Percentiles rank a stretch among this genome's conserved stretches.
phyloP scores from a whole-genome alignment of 2,888 invertebrate genomes.

The Ectemnius cavifrons region DNA sequence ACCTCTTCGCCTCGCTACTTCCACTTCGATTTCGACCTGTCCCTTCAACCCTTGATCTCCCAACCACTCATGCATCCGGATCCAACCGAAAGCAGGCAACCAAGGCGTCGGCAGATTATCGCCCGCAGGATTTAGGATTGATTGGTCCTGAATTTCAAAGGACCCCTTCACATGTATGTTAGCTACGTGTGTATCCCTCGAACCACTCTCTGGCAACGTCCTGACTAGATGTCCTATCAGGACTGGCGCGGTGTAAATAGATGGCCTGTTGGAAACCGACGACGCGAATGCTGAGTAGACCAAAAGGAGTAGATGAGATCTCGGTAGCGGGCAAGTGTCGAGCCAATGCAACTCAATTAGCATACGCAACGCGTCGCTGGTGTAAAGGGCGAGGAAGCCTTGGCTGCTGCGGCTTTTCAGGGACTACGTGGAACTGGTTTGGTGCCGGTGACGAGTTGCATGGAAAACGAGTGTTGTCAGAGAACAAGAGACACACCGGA shows the following conservation, averaged over 20 bases:
- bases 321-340: neutral
- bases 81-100: neutral
- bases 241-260: too few species aligned
- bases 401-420: too few species aligned
- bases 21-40: neutral
- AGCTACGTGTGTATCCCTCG: too few species aligned
- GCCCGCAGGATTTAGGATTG: neutral
- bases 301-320: neutral
- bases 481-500: too few species aligned
- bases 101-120: neutral
- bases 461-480: too few species aligned
- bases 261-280: neutral
- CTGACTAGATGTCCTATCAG: too few species aligned
- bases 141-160: slow-evolving; percentile 4
- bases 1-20: neutral
- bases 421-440: slow-evolving; percentile 1
- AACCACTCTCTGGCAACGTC: neutral
- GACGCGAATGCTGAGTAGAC: neutral
- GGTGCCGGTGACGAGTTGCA: too few species aligned
- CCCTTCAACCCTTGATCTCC: neutral
- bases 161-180: neutral
- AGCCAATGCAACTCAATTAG: slow-evolving; percentile 1
- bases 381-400: too few species aligned
- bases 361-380: neutral
- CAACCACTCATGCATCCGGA: neutral